Evolutionary conservation across 2,113 vertebrate species (phyloP), one percentile per base, ranked within the genome.

Genomic region (Corythornis vintsioides): DNA sequence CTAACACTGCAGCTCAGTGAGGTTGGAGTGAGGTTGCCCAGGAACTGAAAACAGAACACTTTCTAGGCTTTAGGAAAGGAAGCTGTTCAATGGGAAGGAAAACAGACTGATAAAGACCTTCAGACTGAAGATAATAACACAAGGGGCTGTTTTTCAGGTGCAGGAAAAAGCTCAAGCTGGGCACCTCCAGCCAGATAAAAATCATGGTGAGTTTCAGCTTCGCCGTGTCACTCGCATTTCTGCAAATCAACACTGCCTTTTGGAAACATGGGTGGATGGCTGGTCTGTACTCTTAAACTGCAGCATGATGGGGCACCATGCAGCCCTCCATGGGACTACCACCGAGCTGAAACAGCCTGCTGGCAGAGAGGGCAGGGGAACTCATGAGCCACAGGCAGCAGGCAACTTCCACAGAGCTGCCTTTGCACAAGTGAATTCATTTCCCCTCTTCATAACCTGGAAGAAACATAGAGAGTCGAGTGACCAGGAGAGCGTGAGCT

Each of bases 401-500:
- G 29, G 42, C 47, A 74, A 1, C 11, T 84, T 25, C 15, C 6
- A 5, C 42, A 35, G 33, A 21, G 21, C 28, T 50, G 52, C 48
- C 52, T 75, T 29, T 38, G 26, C 4, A 3, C 11, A 13, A 28
- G 29, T 0, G 0, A 22, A 22, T 0, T 1, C 1, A 0, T 33
- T 47, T 28, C 10, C 31, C 26, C 17, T 31, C 26, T 4, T 21
- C 1, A 1, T 28, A n/a, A 60, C 33, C 55, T 40, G 25, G 63
- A 80, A 82, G 43, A 77, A 92, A 22, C 35, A 47, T 0, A 29
- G 33, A 65, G n/a, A 90, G 52, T 7, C 2, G 18, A 76, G n/a
- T 15, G 4, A 50, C 4, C 5, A 7, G 13, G 10, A 69, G 5
- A 15, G 2, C 10, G 1, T 15, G 2, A 3, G 4, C 57, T 95